Percentiles rank a stretch among this genome's conserved stretches.
phyloP scores from a whole-genome alignment of 2,113 vertebrate genomes.

The Corythoichthys haematopterus region DNA sequence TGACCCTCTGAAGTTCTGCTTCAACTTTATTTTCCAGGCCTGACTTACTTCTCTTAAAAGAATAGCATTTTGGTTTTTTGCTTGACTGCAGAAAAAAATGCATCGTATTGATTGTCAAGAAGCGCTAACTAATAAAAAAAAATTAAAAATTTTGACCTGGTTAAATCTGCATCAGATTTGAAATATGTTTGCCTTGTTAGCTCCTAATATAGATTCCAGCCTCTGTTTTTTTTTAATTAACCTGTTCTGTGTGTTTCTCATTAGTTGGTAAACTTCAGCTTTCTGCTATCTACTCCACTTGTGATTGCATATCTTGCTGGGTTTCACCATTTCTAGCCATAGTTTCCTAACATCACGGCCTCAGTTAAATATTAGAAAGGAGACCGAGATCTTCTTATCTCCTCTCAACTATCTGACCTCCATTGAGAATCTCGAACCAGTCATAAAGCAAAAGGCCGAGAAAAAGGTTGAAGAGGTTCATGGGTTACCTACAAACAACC shows the following conservation, averaged over 20 bases:
- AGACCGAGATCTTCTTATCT: conserved; percentile 29
- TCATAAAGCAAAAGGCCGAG: conserved; percentile 30
- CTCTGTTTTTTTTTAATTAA: background rate
- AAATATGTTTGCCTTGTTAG: background rate
- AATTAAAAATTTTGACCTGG: conserved; percentile 18
- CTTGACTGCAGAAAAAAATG: conserved; percentile 19
- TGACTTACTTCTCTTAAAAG: background rate
- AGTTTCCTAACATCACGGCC: background rate
- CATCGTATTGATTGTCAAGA: conserved; percentile 24
- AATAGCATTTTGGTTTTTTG: background rate
- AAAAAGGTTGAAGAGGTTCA: conserved; percentile 41
- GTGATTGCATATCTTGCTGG: background rate
- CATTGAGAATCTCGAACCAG: conserved; percentile 50
- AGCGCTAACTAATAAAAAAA: conserved; percentile 9
- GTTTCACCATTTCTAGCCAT: background rate
- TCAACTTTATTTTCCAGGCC: background rate
- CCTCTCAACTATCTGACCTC: conserved; percentile 43
- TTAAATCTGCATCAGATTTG: background rate
- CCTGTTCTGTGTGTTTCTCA: background rate
- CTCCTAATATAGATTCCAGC: background rate
- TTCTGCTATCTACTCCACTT: background rate
- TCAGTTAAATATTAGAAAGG: conserved; percentile 20
- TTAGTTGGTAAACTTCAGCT: background rate
- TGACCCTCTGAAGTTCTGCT: background rate
- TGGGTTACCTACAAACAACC: conserved; percentile 38